Percentiles rank a stretch among this genome's conserved stretches.
phyloP scores from a whole-genome alignment of 2,888 invertebrate species.

The Meteorus cinctellus region DNA sequence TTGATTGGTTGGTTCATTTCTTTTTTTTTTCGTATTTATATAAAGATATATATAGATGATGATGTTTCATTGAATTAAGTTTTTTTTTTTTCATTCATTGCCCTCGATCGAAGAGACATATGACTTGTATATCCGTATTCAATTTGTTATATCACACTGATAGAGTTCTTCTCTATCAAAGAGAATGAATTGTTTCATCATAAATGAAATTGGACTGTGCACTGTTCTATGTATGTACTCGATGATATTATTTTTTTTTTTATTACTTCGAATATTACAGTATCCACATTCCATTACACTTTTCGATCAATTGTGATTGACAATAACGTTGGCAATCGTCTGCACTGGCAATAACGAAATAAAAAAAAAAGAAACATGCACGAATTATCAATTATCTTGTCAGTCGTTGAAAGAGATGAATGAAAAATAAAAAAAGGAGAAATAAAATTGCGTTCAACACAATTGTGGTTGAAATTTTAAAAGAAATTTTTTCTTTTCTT shows the following conservation, averaged over 20 bases:
- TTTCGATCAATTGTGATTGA: neutral
- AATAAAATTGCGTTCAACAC: neutral
- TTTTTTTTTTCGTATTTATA: too few species aligned
- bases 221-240: neutral
- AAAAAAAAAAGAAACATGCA: neutral
- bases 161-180: neutral
- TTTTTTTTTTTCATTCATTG: neutral
- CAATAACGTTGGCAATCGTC: neutral
- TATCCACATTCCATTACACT: neutral
- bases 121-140: conserved; percentile 7
- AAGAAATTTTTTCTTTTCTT: neutral
- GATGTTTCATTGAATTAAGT: neutral
- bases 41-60: neutral
- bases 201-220: neutral
- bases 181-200: neutral
- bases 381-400: neutral
- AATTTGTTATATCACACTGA: neutral
- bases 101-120: neutral
- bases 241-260: neutral
- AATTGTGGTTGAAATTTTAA: neutral
- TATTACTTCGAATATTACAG: neutral
- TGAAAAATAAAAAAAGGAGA: neutral
- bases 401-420: neutral
- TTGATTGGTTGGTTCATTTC: neutral
- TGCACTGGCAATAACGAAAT: neutral